A percentile compares a stretch with the other conserved stretches of the same genome.
phyloP scores from a whole-genome alignment of 2,888 invertebrate species.

The Sclerodermus sp. region DNA sequence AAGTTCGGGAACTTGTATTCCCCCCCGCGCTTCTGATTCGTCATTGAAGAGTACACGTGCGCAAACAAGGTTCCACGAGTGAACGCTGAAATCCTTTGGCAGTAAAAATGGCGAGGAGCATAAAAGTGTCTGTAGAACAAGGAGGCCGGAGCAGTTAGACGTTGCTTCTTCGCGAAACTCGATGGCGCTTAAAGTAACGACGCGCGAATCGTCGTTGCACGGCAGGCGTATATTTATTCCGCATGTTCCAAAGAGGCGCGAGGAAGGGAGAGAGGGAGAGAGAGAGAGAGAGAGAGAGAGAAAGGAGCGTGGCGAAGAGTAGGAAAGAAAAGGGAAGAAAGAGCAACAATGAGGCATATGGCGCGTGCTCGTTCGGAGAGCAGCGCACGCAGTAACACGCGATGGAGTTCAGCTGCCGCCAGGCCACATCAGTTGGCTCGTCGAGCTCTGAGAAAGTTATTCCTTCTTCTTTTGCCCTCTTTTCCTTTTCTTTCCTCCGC shows the following conservation, averaged over 20 bases:
- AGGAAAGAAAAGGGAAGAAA: constrained; percentile 3
- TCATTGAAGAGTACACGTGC: no score
- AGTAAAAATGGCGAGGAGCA: no score
- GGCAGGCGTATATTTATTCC: constrained; percentile 29
- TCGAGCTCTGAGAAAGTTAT: no score
- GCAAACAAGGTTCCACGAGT: no score
- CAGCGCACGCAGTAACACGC: constrained; percentile 27
- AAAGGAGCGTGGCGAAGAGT: constrained; percentile 6
- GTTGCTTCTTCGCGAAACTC: neutral
- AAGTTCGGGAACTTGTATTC: no score
- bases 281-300: constrained; percentile 4
- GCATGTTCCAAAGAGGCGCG: constrained; percentile 20
- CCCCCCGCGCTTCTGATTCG: no score
- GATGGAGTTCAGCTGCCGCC: constrained; percentile 37
- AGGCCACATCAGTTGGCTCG: constrained; percentile 12
- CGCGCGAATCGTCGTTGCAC: constrained; percentile 8
- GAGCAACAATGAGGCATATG: constrained; percentile 36
- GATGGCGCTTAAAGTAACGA: neutral
- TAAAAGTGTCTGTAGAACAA: neutral
- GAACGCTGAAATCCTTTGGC: no score
- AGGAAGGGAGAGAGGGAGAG: constrained; percentile 7
- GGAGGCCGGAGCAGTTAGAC: no score
- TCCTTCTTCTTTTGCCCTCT: constrained; percentile 5
- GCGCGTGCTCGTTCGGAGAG: constrained; percentile 34
- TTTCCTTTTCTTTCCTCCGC: neutral